A percentile compares a stretch with the other conserved stretches of the same genome.
phyloP scores from a whole-genome alignment of 92 coral and sea anemone genomes.

The Bergia sp. region DNA sequence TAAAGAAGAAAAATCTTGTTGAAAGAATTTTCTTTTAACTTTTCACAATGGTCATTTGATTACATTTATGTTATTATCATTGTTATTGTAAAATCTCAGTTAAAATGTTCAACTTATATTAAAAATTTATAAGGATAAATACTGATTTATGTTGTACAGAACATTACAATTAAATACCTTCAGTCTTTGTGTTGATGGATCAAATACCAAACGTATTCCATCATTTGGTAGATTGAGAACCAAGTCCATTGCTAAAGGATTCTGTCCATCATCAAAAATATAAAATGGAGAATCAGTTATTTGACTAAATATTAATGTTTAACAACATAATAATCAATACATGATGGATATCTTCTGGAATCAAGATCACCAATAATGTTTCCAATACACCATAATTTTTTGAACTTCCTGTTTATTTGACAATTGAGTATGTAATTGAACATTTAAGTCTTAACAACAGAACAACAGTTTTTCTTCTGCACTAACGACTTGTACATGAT shows the following conservation, averaged over 20 bases:
- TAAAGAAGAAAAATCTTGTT: neutral
- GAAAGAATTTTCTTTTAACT: neutral
- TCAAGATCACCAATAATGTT: neutral
- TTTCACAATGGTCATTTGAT: neutral
- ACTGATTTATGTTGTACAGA: neutral
- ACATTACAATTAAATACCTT: constrained; percentile 66
- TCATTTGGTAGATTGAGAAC: constrained; percentile 95
- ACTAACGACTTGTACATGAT: no score
- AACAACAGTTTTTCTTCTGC: no score
- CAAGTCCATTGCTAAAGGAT: constrained; percentile 97
- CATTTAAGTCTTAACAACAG: no score
- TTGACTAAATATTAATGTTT: no score
- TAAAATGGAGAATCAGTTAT: neutral
- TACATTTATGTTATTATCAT: no score
- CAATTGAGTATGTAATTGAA: no score
- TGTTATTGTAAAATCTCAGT: neutral
- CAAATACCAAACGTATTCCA: constrained; percentile 98
- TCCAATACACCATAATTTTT: neutral
- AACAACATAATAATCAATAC: no score
- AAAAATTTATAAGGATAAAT: no score
- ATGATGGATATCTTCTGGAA: neutral
- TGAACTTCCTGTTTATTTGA: neutral
- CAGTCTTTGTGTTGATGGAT: constrained; percentile 94
- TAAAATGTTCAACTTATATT: neutral
- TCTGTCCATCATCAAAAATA: constrained; percentile 53